A percentile compares a stretch with the other conserved stretches of the same genome.
These are phyloP conservation scores for Cettia cetti DNA, from an alignment of 2,113 vertebrate species.

Conservation along the genomic window DNA sequence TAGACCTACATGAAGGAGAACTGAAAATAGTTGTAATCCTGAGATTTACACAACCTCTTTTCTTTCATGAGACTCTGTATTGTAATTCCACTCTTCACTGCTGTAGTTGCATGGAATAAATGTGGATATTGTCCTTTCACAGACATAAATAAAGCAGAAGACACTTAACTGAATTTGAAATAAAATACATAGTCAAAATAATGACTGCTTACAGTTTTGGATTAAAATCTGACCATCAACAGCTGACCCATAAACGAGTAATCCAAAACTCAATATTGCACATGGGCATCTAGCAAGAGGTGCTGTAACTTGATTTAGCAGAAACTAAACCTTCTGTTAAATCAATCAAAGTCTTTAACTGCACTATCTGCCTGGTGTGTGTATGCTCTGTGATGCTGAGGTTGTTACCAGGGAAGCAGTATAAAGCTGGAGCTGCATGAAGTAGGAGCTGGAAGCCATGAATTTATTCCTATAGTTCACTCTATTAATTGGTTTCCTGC, in stretches of 20 bases:
- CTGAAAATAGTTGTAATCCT: background rate
- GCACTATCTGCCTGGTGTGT: background rate
- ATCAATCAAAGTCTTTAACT: constrained; percentile 22
- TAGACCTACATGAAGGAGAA: background rate
- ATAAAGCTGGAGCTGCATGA: background rate
- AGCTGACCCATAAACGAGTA: constrained; percentile 3
- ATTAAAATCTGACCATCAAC: constrained; percentile 1
- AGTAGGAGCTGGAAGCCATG: background rate
- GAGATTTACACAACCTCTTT: background rate
- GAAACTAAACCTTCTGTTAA: constrained; percentile 31
- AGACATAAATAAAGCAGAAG: background rate
- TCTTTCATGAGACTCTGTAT: background rate
- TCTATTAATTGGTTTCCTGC: background rate
- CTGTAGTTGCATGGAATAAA: background rate
- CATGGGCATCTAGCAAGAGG: background rate
- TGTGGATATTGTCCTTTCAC: background rate
- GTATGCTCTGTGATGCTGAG: background rate
- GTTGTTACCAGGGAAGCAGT: constrained; percentile 32
- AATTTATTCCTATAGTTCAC: background rate
- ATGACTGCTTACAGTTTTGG: background rate
- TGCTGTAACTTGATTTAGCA: background rate
- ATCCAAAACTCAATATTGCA: background rate
- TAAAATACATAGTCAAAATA: background rate
- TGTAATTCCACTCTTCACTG: background rate
- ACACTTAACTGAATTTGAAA: background rate